Evolutionary conservation across 2,888 invertebrate genomes (phyloP), one percentile per base, ranked within the genome.

Genomic region (Conistra vaccinii): DNA sequence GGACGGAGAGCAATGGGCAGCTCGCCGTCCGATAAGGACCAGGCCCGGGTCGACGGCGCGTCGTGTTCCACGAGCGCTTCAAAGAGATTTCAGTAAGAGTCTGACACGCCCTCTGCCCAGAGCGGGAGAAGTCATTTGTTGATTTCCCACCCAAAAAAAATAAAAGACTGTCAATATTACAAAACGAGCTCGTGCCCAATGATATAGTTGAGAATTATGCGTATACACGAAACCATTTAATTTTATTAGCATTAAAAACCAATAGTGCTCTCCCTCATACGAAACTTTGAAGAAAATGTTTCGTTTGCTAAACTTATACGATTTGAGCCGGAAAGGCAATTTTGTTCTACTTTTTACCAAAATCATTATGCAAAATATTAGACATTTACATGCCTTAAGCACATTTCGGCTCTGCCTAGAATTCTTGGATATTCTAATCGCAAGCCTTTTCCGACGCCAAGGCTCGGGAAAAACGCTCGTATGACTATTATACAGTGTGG

Each of bases 281-380:
- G 48, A 61, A 65, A 73, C 73, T 61, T 81, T 68, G 57, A 76
- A 70, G 69, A 60, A 60, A 84, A 84, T 70, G 60, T 60, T 69
- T 53, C 32, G 3, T 55, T 60, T 45, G 67, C 65, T 73, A 42
- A 76, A 74, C 53, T 63, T 80, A 53, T 53, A 61, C 68, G 29
- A 70, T 55, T 76, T 57, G 62, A 65, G 51, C 73, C 42, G 14
- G 32, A 45, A 61, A 79, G 66, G 71, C 76, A 65, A 83, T 82
- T 80, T 74, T 68, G 69, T 76, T 73, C 60, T 69, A 74, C 61
- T 79, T 76, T 76, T 73, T 48, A 67, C 61, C 61, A 78, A 76
- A 82, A 78, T 82, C 82, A 76, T 85, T 84, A 86, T 86, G 80
- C 76, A 86, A 86, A 84, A 84, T 80, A 80, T 76, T 39, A 78